These are phyloP conservation scores for Steinernema scapterisci DNA, from an alignment of 2,888 invertebrate species.

Conservation along the genomic window DNA sequence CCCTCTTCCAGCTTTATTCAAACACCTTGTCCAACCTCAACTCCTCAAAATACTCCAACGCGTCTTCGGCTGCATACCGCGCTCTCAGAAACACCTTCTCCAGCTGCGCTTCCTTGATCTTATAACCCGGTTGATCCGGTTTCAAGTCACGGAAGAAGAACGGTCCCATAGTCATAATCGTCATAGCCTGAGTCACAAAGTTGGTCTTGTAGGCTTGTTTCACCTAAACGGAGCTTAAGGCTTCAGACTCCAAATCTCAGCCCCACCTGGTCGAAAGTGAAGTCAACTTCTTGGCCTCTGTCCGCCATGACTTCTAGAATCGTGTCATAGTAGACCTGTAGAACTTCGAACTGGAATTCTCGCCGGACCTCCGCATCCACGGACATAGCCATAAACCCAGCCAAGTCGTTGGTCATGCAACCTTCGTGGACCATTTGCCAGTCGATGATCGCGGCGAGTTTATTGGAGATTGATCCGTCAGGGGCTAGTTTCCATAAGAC, in stretches of 20 bases:
- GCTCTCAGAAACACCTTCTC: too few species aligned
- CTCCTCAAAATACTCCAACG: neutral
- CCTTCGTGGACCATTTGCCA: slow-evolving; percentile 34
- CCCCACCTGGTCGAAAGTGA: neutral
- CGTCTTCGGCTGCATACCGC: too few species aligned
- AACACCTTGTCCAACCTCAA: slow-evolving; percentile 64
- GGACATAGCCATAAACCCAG: neutral
- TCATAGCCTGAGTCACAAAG: too few species aligned
- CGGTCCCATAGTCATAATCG: too few species aligned
- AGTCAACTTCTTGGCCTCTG: neutral
- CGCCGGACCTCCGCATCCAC: neutral
- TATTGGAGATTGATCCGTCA: neutral
- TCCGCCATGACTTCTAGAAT: neutral
- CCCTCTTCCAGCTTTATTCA: too few species aligned
- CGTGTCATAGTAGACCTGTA: neutral
- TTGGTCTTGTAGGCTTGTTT: too few species aligned
- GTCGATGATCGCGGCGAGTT: slow-evolving; percentile 12
- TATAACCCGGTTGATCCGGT: too few species aligned
- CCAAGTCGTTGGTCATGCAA: neutral
- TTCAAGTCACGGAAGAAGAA: too few species aligned
- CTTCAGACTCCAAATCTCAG: too few species aligned
- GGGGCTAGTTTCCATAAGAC: neutral
- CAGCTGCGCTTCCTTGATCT: too few species aligned
- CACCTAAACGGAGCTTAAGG: too few species aligned
- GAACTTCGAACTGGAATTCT: neutral